These are phyloP conservation scores for Manacus vitellinus DNA, from an alignment of 2,113 vertebrate genomes.

Conservation along the genomic window DNA sequence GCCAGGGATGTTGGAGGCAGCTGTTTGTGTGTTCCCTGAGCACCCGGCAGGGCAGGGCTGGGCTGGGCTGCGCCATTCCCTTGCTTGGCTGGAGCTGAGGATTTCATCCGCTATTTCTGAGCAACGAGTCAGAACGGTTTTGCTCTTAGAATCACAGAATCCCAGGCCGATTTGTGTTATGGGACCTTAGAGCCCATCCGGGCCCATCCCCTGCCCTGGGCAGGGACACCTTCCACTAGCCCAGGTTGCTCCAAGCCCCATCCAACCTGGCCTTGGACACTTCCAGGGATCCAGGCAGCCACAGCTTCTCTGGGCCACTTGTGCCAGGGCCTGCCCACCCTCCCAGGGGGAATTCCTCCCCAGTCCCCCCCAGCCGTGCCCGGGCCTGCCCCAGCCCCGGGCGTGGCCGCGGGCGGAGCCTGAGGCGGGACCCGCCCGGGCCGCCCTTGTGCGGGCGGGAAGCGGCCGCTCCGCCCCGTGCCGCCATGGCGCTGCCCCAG, in stretches of 20 bases:
- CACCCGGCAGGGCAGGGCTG: neutral
- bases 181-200: too few relatives aligned
- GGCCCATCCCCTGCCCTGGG: fast-evolving
- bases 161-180: too few relatives aligned
- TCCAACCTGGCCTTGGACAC: neutral
- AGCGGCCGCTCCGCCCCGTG: neutral
- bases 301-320: fast-evolving
- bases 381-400: neutral
- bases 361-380: too few relatives aligned
- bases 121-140: fast-evolving
- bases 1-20: fast-evolving
- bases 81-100: neutral
- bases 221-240: neutral
- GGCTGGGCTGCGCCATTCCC: too few relatives aligned
- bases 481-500: neutral
- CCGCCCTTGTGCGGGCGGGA: neutral
- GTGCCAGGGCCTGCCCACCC: neutral
- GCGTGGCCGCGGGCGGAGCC: neutral
- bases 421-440: neutral
- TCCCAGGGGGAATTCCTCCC: too few relatives aligned
- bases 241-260: neutral
- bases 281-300: neutral
- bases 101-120: neutral
- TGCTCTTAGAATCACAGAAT: too few relatives aligned
- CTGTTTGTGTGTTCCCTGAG: neutral